phyloP scores from a whole-genome alignment of 2,888 invertebrate genomes.

The Meteorus colon region DNA sequence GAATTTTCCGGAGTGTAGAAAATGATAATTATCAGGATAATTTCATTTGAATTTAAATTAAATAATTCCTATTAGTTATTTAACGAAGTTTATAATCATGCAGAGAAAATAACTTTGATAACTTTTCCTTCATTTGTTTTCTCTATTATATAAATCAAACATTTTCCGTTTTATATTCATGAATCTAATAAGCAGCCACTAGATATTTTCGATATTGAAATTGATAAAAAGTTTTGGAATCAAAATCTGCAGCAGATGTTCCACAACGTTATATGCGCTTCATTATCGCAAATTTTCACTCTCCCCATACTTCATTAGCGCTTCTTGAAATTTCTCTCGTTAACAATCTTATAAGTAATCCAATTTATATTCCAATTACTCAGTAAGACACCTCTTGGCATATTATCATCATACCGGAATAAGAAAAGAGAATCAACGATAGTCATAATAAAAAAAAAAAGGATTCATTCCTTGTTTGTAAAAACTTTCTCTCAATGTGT shows the following conservation, averaged over 20 bases:
- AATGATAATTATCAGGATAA: too few relatives aligned
- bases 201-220: constrained; percentile 8
- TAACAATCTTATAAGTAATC: constrained; percentile 72
- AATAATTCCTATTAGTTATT: too few relatives aligned
- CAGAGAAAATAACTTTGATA: too few relatives aligned
- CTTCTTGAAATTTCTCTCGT: constrained; percentile 68
- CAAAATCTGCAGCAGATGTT: constrained; percentile 26
- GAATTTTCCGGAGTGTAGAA: too few relatives aligned
- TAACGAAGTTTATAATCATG: too few relatives aligned
- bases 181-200: not conserved
- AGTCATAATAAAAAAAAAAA: constrained; percentile 38
- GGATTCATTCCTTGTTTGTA: too few relatives aligned
- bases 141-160: not conserved
- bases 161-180: not conserved
- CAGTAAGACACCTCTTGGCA: constrained; percentile 62
- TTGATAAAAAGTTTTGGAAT: constrained; percentile 15
- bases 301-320: constrained; percentile 22
- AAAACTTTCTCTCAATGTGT: too few relatives aligned
- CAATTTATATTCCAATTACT: constrained; percentile 73
- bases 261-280: constrained; percentile 20
- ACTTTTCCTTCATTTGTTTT: not conserved
- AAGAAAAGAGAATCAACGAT: constrained; percentile 61
- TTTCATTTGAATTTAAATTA: too few relatives aligned
- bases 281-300: constrained; percentile 29
- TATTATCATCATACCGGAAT: constrained; percentile 68